phyloP scores from a whole-genome alignment of 2,797 vertebrate species.

The Margarornis squamiger region DNA sequence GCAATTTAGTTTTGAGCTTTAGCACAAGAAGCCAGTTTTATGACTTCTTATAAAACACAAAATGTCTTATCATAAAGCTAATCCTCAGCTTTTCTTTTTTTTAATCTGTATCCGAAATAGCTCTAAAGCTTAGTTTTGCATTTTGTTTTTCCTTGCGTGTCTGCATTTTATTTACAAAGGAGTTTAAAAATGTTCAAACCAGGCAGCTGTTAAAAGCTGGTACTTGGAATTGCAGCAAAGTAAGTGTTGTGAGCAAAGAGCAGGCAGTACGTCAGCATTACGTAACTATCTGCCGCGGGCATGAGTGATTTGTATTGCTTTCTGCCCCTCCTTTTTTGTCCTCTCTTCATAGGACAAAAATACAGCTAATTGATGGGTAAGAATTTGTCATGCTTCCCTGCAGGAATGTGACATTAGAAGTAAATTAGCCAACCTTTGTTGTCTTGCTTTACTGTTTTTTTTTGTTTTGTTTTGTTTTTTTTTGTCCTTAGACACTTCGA shows the following conservation, averaged over 20 bases:
- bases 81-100: neutral
- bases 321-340: neutral
- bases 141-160: neutral
- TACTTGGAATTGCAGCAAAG: neutral
- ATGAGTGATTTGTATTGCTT: neutral
- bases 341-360: neutral
- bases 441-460: neutral
- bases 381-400: conserved; percentile 29
- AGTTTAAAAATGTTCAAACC: neutral
- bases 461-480: neutral
- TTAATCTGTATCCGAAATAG: neutral
- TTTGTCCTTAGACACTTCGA: neutral
- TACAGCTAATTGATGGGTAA: conserved; percentile 29
- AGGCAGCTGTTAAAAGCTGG: neutral
- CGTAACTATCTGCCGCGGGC: conserved; percentile 1
- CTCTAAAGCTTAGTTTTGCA: neutral
- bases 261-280: conserved; percentile 15
- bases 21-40: neutral
- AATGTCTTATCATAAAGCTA: neutral
- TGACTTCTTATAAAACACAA: neutral
- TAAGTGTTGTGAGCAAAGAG: neutral
- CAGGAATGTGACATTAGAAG: conserved; percentile 26
- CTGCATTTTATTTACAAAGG: neutral
- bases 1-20: neutral
- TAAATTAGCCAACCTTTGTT: conserved; percentile 3